Evolutionary conservation across 2,113 vertebrate species (phyloP), one percentile per base, ranked within the genome.

Genomic region (Maccullochella peelii): DNA sequence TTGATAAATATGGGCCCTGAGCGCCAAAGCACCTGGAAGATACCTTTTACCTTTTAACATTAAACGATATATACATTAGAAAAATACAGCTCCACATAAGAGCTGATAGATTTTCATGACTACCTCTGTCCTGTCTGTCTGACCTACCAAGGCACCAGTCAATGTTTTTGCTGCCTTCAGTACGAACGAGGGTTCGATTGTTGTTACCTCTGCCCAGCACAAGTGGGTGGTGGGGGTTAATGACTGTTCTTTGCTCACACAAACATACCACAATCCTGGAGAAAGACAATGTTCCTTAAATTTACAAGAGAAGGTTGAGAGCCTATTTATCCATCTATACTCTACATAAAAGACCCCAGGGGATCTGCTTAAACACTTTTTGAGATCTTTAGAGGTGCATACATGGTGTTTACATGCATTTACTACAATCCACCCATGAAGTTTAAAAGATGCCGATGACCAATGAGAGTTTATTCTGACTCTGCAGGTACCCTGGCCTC

Each of bases 381-480:
- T 1, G 6, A 36, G 36, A n/a, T 33, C 23, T 21, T 47, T 25
- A 52, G 54, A 40, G 55, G 3, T 14, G 9, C 25, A 63, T 47
- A 23, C 50, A 68, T n/a, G 10, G 20, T 0, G 3, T 42, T 72
- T 57, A 73, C 2, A 42, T 30, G 18, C 62, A 40, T 50, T 50
- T 58, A 67, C 20, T 27, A 50, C 42, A 59, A 61, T 61, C 55
- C n/a, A 40, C 25, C 27, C 54, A 62, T 52, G n/a, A 59, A 61
- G 15, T 42, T 70, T 8, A 30, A 49, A 27, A 40, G 42, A 74
- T 33, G 20, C 9, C 2, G 14, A 62, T 23, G 40, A 33, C 52
- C 38, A 82, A 18, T 50, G 15, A 70, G 40, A 47, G 52, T 23
- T 82, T 42, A 52, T 69, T 69, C 36, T 38, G n/a, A 61, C 44